Evolutionary conservation across 2,888 invertebrate species (phyloP).

Genomic region (Cheiracanthium punctorium): DNA sequence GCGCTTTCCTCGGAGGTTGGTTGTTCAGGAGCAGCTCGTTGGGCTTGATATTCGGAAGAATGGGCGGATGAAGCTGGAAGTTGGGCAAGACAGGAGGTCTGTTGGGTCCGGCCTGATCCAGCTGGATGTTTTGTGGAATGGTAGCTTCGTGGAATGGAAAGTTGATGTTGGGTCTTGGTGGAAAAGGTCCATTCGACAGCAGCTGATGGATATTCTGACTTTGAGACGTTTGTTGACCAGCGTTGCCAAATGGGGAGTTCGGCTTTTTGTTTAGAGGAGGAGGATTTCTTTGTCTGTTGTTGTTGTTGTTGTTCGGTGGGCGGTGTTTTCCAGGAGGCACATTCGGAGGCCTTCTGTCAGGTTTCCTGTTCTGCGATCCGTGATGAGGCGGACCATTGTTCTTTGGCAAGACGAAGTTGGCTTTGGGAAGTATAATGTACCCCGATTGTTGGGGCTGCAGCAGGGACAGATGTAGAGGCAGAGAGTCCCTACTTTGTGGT

Average conservation of each 20-base stretch:
- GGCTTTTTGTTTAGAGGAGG: constrained; percentile 33
- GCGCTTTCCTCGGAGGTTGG: constrained; percentile 33
- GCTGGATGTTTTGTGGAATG: constrained; percentile 43
- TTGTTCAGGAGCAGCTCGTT: constrained; percentile 36
- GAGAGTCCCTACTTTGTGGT: not conserved
- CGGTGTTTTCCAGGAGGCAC: constrained; percentile 14
- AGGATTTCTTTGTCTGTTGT: constrained; percentile 24
- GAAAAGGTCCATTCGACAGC: constrained; percentile 40
- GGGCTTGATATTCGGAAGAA: constrained; percentile 24
- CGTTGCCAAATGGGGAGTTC: constrained; percentile 27
- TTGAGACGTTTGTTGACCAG: constrained; percentile 27
- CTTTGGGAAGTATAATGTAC: constrained; percentile 59
- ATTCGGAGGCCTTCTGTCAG: constrained; percentile 44
- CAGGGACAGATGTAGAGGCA: constrained; percentile 48
- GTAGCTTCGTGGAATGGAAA: constrained; percentile 47
- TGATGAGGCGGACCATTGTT: constrained; percentile 35
- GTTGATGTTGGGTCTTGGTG: constrained; percentile 41
- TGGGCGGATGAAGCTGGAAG: constrained; percentile 47
- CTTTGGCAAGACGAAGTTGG: constrained; percentile 44
- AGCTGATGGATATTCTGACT: constrained; percentile 37
- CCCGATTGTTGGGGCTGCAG: constrained; percentile 42
- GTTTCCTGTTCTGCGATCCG: constrained; percentile 24
- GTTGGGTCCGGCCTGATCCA: constrained; percentile 50
- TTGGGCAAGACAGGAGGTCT: constrained; percentile 53
- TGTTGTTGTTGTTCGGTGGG: constrained; percentile 16